These are phyloP conservation scores for Phallusia fumigata DNA, from an alignment of 23 tunicate species.

Conservation along the genomic window DNA sequence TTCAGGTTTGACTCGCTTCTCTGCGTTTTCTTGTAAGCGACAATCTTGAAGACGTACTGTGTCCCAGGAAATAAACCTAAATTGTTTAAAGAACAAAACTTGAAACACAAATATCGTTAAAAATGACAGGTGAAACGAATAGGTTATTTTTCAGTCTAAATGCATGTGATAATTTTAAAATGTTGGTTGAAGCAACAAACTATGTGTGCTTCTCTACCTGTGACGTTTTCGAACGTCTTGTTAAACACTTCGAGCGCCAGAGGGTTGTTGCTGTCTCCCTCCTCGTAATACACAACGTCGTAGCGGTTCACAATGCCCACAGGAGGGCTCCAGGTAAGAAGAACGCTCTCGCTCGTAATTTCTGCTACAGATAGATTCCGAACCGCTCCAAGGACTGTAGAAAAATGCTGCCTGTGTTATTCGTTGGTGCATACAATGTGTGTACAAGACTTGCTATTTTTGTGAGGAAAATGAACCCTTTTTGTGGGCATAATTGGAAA, in stretches of 20 bases:
- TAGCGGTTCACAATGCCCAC: constrained; percentile 11
- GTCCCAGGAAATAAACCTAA: constrained; percentile 21
- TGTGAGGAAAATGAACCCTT: too few relatives aligned
- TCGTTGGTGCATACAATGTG: too few relatives aligned
- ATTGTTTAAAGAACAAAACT: background rate
- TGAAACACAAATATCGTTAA: background rate
- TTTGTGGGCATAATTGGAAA: too few relatives aligned
- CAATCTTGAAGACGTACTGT: constrained; percentile 20
- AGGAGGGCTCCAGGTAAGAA: constrained; percentile 14
- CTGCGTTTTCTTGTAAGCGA: constrained; percentile 11
- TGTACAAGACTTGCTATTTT: background rate
- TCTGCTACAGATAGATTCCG: background rate
- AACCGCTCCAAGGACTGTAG: constrained; percentile 6
- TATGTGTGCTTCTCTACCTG: constrained; percentile 19
- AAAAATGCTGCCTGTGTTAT: background rate
- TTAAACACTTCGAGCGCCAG: background rate
- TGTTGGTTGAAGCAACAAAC: too few relatives aligned
- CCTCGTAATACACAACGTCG: constrained; percentile 15
- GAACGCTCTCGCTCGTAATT: constrained; percentile 18
- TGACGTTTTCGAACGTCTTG: constrained; percentile 13
- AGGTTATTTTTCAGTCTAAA: too few relatives aligned
- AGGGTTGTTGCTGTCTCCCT: background rate
- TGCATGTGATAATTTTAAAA: too few relatives aligned
- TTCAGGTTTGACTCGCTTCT: background rate
- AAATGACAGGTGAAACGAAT: too few relatives aligned